Evolutionary conservation across 2,888 invertebrate species (phyloP).

Genomic region (Mimumesa dahlbomi): DNA sequence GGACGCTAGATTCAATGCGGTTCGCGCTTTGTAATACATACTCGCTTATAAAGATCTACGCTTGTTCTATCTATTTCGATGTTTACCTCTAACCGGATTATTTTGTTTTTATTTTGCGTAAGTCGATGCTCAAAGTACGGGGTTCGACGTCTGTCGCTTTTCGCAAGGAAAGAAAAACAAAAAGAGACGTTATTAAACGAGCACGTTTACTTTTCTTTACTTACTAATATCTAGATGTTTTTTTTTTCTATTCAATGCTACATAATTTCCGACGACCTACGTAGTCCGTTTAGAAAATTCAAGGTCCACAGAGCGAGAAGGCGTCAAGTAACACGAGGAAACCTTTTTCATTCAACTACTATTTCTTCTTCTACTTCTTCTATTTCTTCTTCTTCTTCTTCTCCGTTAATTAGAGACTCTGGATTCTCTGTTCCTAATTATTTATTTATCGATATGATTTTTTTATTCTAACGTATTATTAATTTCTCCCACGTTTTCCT

Average conservation of each 20-base stretch:
- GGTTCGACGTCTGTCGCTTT: slow-evolving; percentile 6
- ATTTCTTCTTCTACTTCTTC: slow-evolving; percentile 1
- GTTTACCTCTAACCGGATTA: neutral
- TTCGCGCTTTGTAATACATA: slow-evolving; percentile 13
- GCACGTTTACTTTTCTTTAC: too few species aligned
- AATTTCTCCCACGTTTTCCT: slow-evolving; percentile 5
- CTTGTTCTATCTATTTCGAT: slow-evolving; percentile 13
- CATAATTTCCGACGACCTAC: too few species aligned
- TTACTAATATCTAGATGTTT: too few species aligned
- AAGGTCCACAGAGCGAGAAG: too few species aligned
- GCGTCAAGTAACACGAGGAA: too few species aligned
- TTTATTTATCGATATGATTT: slow-evolving; percentile 2
- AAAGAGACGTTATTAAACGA: too few species aligned
- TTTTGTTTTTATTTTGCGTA: neutral
- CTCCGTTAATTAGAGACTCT: slow-evolving; percentile 43
- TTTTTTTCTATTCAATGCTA: neutral
- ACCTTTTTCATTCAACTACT: neutral
- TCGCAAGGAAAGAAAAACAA: too few species aligned
- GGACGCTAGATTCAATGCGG: slow-evolving; percentile 6
- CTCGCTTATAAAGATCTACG: slow-evolving; percentile 25
- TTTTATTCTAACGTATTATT: slow-evolving; percentile 26
- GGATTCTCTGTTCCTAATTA: slow-evolving; percentile 36
- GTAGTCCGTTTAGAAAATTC: too few species aligned
- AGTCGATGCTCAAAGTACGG: too few species aligned
- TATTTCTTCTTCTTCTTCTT: slow-evolving; percentile 1